phyloP scores from a whole-genome alignment of 2,888 invertebrate genomes.

The Troglohyphantes excavatus region DNA sequence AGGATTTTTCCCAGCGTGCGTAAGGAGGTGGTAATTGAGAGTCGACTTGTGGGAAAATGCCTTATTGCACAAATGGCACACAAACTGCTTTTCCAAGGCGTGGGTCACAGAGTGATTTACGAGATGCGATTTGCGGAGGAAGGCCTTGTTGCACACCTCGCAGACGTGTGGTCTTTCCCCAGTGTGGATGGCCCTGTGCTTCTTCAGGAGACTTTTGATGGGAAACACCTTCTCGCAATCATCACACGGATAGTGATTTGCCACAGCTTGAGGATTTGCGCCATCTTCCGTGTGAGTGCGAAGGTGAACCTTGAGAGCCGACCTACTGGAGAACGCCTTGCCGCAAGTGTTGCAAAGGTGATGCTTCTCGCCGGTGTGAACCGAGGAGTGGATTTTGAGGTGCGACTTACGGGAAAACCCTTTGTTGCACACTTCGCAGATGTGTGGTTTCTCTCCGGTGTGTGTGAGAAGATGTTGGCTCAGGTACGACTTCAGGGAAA shows the following conservation, averaged over 20 bases:
- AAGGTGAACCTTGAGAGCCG: too few species aligned
- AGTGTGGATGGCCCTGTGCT: neutral
- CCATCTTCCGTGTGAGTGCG: too few species aligned
- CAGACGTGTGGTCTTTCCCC: slow-evolving; percentile 30
- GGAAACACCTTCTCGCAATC: too few species aligned
- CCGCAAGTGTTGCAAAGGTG: too few species aligned
- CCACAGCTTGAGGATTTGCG: too few species aligned
- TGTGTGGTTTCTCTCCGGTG: slow-evolving; percentile 32
- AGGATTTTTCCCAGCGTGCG: neutral
- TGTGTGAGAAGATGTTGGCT: neutral
- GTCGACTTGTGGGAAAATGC: neutral
- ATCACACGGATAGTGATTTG: too few species aligned
- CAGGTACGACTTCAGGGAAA: too few species aligned
- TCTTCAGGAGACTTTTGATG: too few species aligned
- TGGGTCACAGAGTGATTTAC: neutral
- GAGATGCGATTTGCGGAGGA: neutral
- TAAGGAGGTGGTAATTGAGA: slow-evolving; percentile 6
- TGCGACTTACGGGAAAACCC: slow-evolving; percentile 23
- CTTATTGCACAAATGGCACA: slow-evolving; percentile 20
- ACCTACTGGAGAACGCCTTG: too few species aligned
- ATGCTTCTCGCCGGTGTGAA: neutral
- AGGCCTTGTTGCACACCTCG: slow-evolving; percentile 24
- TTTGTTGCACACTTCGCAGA: slow-evolving; percentile 28
- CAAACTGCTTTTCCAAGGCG: slow-evolving; percentile 12
- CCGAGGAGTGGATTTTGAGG: slow-evolving; percentile 14